Evolutionary conservation across 2,888 invertebrate species (phyloP), one percentile per base, ranked within the genome.

Genomic region (Atherix ibis): DNA sequence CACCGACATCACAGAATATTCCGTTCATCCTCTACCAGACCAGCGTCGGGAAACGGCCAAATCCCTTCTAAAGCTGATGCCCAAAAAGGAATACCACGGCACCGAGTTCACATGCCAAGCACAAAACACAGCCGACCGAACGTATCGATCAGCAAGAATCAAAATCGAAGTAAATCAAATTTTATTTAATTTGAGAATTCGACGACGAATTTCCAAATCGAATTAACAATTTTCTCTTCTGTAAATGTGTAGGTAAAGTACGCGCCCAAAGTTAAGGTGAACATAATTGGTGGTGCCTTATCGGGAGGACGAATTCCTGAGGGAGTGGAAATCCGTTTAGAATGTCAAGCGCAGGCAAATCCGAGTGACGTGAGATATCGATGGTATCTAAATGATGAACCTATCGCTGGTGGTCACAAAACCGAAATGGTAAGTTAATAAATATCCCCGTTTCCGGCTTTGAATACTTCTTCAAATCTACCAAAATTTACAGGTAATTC

Each of bases 61-160:
- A 54, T 87, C 89, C 16, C 70, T 79, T 24, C 69, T 92, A 34
- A 82, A 75, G 37, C 67, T 94, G 38, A 79, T 80, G 38, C 91
- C 92, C 3, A 73, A 80, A 49, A 79, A 83, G 56, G 76, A 82
- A 42, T 87, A 92, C 56, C 85, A 92, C 62, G 87, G 88, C 54
- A 84, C 85, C 43, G 82, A 79, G 6, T 83, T 91, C 52, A 84
- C 83, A 13, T 94, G 92, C 58, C 87, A 87, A 66, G 89, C 83
- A 35, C 84, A 85, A 60, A 91, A 91, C 56, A 81, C 84, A 14
- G 91, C 91, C 5, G 83, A 91, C 54, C 71, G 83, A 46, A 77
- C 82, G 6, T 87, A 87, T 52, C 73, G 79, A 56, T 75, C 78
- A 39, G 80, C 81, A 13, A 75, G 76, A 54, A 72, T 91, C 36